A percentile compares a stretch with the other conserved stretches of the same genome.
Evolutionary conservation across 2,797 vertebrate species (phyloP).

Genomic region (Florisuga fusca): DNA sequence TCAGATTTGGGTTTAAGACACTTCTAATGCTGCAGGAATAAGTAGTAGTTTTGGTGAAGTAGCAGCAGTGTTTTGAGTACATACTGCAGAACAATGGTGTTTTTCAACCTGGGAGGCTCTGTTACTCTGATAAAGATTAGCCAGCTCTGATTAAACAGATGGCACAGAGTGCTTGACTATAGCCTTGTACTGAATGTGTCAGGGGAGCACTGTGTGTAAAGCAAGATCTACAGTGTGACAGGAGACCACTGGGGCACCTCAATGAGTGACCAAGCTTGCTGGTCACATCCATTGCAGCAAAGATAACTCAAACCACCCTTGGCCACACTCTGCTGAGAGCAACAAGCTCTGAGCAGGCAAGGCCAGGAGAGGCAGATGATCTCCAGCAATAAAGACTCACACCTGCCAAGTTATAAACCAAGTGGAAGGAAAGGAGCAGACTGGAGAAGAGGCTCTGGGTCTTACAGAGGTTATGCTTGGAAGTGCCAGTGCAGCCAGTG

Average conservation of each 20-base stretch:
- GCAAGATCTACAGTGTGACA: background rate
- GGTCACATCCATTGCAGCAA: background rate
- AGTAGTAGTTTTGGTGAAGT: background rate
- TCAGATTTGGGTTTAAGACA: background rate
- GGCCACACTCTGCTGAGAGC: background rate
- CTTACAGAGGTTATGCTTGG: background rate
- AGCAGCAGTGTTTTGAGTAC: background rate
- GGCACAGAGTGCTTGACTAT: no score
- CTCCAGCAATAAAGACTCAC: background rate
- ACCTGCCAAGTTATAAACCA: fast-evolving
- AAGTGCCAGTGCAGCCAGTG: background rate
- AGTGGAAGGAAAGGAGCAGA: background rate
- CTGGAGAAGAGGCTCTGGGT: background rate
- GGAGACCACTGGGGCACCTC: background rate
- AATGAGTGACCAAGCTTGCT: background rate
- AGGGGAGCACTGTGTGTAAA: background rate
- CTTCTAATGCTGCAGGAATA: background rate
- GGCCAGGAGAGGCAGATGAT: background rate
- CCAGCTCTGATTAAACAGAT: background rate
- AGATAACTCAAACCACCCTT: background rate
- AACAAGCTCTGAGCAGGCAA: background rate
- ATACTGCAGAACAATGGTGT: background rate
- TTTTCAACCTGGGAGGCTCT: background rate
- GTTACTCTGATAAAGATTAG: background rate
- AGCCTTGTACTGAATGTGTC: background rate